Evolutionary conservation across 2,113 vertebrate species (phyloP), one percentile per base, ranked within the genome.

Genomic region (Clinocottus analis): DNA sequence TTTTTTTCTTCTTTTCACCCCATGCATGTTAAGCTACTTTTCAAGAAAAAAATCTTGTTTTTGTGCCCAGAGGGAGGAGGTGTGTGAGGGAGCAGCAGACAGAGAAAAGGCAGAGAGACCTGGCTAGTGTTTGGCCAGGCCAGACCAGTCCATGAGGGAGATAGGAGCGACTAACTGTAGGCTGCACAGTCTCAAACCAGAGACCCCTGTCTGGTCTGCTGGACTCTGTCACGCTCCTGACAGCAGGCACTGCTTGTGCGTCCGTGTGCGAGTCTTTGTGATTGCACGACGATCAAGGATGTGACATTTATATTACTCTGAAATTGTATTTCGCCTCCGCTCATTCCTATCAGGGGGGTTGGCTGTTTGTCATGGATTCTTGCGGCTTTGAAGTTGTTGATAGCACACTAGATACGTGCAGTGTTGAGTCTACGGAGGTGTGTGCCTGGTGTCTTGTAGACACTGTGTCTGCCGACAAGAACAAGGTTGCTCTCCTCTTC

Each of bases 221-320:
- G 94, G 90, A 92, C 83, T 91, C 79, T 85, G 88, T 95, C 93
- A 93, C 37, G 1, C 77, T 81, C 71, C 78, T 94, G 93, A 94
- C 93, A 93, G 87, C 84, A 78, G 79, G 53, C 81, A 41, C 75
- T 78, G 84, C 29, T 80, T 72, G n/a, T 86, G 75, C 51, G 19
- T 84, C 49, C 72, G 21, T 65, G 41, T 21, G 47, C 47, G 17
- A 9, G 47, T 19, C 51, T 25, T 55, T 87, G 75, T 79, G 67
- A 82, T 39, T 86, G 9, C 62, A 25, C 65, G 33, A 17, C 63
- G n/a, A 58, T 73, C 47, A 29, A 67, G 43, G 47, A 68, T 55
- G 39, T 59, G 31, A 33, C 43, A n/a, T 65, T 61, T 58, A 7
- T 82, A 81, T 56, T 58, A 74, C 71, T 58, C 35, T 62, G 21